Conservation (phyloP, 1,140 invertebrate genomes). For the Cydia pomonella region DNA sequence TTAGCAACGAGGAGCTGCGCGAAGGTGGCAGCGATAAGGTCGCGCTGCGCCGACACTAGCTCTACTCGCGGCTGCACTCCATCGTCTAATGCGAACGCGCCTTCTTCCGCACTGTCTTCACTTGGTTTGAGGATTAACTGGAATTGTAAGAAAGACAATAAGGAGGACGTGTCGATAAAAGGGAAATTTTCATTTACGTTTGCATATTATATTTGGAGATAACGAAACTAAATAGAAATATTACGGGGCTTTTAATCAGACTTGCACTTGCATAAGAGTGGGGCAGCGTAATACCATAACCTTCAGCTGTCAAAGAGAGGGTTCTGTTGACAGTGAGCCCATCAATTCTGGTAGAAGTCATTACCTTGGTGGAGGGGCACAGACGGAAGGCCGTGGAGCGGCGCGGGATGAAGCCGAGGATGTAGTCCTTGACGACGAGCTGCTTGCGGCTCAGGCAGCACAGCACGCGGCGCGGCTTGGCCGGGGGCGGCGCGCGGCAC, state of each 20-base stretch:
- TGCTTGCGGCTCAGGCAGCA: conserved; percentile 93
- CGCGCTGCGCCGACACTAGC: conserved; percentile 90
- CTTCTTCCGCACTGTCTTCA: conserved; percentile 63
- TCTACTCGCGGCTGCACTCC: conserved; percentile 93
- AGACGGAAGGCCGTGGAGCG: conserved; percentile 94
- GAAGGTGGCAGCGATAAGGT: conserved; percentile 95
- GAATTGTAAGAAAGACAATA: conserved; percentile 36
- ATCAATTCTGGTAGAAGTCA: no score
- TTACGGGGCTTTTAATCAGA: no score
- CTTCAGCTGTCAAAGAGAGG: no score
- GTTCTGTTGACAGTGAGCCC: no score
- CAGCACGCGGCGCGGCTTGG: conserved; percentile 89
- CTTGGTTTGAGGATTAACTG: conserved; percentile 82
- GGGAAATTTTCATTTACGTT: no score
- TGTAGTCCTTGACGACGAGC: conserved; percentile 93
- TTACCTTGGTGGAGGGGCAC: conserved; percentile 95
- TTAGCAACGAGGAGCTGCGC: conserved; percentile 96
- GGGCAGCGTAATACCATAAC: no score
- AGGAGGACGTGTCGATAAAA: no score
- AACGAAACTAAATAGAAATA: no score
- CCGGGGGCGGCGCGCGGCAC: conserved; percentile 86
- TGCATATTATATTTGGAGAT: no score
- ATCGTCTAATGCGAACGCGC: conserved; percentile 91
- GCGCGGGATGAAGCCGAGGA: conserved; percentile 95
- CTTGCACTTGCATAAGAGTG: no score